phyloP scores from a whole-genome alignment of 2,113 vertebrate species.

The Corythaeola cristata region DNA sequence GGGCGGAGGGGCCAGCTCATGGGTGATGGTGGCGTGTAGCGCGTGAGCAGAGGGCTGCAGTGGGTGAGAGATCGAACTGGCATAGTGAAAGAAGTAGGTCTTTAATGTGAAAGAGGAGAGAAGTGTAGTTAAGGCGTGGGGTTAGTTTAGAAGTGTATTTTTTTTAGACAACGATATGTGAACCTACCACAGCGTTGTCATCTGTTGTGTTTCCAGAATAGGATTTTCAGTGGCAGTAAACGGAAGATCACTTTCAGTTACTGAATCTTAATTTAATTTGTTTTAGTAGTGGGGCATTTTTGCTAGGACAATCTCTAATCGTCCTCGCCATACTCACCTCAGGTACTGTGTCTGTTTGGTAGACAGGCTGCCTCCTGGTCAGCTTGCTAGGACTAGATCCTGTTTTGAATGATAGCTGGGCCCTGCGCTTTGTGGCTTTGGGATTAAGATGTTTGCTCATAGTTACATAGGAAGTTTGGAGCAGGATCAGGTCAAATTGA shows the following conservation, averaged over 20 bases:
- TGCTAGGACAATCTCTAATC: neutral
- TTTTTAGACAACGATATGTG: neutral
- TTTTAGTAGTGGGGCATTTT: neutral
- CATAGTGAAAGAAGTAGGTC: rapidly evolving
- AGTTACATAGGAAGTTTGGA: neutral
- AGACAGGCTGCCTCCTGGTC: neutral
- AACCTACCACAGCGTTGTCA: neutral
- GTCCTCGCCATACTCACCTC: neutral
- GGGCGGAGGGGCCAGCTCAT: neutral
- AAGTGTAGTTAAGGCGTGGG: too few relatives aligned
- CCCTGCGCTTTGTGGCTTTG: neutral
- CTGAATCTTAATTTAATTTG: neutral
- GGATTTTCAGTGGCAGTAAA: neutral
- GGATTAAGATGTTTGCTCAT: neutral
- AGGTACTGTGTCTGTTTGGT: neutral
- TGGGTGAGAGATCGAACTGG: rapidly evolving
- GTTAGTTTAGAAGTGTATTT: neutral
- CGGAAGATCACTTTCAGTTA: neutral
- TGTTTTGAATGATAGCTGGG: neutral
- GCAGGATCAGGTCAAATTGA: neutral
- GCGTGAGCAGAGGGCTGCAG: neutral
- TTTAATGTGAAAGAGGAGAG: neutral
- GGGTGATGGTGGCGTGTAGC: rapidly evolving
- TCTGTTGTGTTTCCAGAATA: neutral
- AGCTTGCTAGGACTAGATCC: neutral